Percentiles rank a stretch among this genome's conserved stretches.
Evolutionary conservation across 2,113 vertebrate species (phyloP).

Genomic region (Misgurnus anguillicaudatus): DNA sequence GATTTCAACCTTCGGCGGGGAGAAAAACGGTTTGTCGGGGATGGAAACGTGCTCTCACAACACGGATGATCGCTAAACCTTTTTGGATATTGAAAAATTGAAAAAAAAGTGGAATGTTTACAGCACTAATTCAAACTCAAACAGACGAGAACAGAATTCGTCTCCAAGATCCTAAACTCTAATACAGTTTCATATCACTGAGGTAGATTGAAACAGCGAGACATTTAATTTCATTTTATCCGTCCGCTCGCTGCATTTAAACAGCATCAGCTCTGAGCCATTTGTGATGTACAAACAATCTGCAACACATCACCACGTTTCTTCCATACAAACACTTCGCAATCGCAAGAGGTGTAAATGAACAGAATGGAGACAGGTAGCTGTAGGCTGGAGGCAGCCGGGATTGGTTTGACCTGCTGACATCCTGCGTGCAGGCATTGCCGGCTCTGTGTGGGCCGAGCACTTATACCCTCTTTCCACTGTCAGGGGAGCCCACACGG

Average conservation of each 20-base stretch:
- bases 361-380: conserved; percentile 45
- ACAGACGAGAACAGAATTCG: background rate
- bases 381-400: conserved; percentile 41
- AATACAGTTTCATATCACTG: background rate
- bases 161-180: conserved; percentile 10
- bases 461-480: conserved; percentile 40
- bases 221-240: conserved; percentile 9
- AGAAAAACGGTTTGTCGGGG: conserved; percentile 12
- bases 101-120: background rate
- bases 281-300: conserved; percentile 41
- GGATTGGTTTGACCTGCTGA: conserved; percentile 53
- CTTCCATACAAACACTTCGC: background rate
- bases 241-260: conserved; percentile 13
- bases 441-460: conserved; percentile 44
- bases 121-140: conserved; percentile 3
- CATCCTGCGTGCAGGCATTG: conserved; percentile 41
- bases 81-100: background rate
- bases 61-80: background rate
- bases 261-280: conserved; percentile 16
- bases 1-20: conserved; percentile 34
- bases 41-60: conserved; percentile 5
- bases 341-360: conserved; percentile 45
- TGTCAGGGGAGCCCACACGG: conserved; percentile 44
- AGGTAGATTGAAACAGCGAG: background rate
- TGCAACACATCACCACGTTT: conserved; percentile 19